Percentiles rank a stretch among this genome's conserved stretches.
Evolutionary conservation across 2,113 vertebrate genomes (phyloP).

Genomic region (Bombycilla garrulus): DNA sequence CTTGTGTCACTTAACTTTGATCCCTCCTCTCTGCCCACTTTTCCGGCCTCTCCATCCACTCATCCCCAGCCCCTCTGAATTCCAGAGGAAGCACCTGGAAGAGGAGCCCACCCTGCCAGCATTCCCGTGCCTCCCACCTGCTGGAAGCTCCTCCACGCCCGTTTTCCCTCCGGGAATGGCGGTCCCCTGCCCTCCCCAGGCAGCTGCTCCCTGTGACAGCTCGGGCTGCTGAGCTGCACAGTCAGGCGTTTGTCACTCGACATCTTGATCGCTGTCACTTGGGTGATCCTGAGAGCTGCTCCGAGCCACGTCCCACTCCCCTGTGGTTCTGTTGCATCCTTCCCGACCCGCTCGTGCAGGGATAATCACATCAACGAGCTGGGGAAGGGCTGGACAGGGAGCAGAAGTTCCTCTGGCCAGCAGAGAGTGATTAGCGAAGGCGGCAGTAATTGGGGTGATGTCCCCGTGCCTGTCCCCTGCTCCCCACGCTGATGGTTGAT

Average conservation of each 20-base stretch:
- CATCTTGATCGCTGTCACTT: slow-evolving; percentile 31
- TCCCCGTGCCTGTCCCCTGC: background rate
- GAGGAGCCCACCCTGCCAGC: background rate
- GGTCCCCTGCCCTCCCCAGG: background rate
- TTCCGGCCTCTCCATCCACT: background rate
- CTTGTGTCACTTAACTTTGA: background rate
- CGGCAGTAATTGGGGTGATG: background rate
- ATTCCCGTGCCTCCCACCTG: background rate
- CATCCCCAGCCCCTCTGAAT: background rate
- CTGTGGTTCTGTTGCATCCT: background rate
- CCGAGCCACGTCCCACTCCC: background rate
- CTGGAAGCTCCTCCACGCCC: background rate
- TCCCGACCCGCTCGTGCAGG: accelerated
- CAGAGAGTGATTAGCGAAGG: background rate
- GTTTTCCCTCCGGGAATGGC: accelerated
- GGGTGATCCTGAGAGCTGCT: background rate
- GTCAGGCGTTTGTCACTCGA: slow-evolving; percentile 12
- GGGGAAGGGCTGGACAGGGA: background rate
- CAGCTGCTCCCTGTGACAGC: background rate
- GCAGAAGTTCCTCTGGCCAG: background rate
- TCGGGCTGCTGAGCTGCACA: background rate
- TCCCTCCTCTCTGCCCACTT: background rate
- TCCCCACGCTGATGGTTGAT: background rate
- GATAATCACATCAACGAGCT: background rate
- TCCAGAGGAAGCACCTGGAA: background rate